Conservation (phyloP, 2,888 invertebrate genomes). For the Villa cingulata region DNA sequence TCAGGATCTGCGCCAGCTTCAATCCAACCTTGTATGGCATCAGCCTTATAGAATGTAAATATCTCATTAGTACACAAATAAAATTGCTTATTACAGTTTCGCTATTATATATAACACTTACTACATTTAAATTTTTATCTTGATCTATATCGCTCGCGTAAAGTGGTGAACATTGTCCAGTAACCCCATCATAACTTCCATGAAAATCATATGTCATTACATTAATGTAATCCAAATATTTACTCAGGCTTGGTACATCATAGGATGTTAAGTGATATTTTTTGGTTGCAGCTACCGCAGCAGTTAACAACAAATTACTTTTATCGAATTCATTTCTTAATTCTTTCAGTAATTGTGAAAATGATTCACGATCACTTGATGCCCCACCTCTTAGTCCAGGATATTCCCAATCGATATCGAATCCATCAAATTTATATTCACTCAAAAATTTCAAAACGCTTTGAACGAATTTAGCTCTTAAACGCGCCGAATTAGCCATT, state of each 20-base stretch:
- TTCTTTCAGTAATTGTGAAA: conserved; percentile 29
- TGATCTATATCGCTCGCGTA: conserved; percentile 21
- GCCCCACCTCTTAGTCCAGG: conserved; percentile 39
- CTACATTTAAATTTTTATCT: conserved; percentile 29
- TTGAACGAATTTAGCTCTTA: conserved; percentile 36
- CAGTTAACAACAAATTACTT: conserved; percentile 36
- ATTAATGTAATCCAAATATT: conserved; percentile 39
- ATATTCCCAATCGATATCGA: conserved; percentile 53
- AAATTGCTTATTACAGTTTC: background rate
- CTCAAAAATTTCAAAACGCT: conserved; percentile 38
- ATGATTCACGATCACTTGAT: conserved; percentile 21
- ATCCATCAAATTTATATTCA: conserved; percentile 43
- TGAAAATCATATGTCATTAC: conserved; percentile 46
- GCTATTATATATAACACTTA: conserved; percentile 19
- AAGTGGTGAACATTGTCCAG: conserved; percentile 41
- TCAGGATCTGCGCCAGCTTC: conserved; percentile 25
- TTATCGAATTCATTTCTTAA: conserved; percentile 27
- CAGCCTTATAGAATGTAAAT: conserved; percentile 24
- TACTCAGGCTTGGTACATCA: conserved; percentile 36
- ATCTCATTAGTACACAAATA: too few relatives aligned
- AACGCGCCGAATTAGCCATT: conserved; percentile 22
- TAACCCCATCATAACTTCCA: conserved; percentile 38
- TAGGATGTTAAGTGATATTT: conserved; percentile 37
- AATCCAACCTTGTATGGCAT: conserved; percentile 31
- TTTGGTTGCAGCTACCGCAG: conserved; percentile 40